Conservation (phyloP, 2,113 vertebrate species). For the Sprattus sprattus region DNA sequence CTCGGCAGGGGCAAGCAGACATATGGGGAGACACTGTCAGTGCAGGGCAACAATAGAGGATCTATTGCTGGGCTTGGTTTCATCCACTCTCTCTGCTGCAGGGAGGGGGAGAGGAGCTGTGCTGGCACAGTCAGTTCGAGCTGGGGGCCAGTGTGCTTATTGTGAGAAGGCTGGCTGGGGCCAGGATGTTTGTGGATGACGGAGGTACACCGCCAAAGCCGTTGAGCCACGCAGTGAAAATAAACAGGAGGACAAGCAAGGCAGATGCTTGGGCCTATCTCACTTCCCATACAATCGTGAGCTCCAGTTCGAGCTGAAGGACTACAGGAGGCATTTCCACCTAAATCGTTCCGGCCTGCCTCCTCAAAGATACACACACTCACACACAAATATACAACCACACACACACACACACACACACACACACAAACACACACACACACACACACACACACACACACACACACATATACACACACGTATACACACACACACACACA, state of each 20-base stretch:
- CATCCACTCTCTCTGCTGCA: constrained; percentile 33
- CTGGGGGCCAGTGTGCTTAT: not conserved
- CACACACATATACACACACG: constrained; percentile 57
- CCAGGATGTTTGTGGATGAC: constrained; percentile 51
- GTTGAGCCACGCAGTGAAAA: constrained; percentile 59
- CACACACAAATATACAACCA: constrained; percentile 34
- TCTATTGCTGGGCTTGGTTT: constrained; percentile 12
- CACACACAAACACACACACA: constrained; percentile 37
- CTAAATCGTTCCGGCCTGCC: constrained; percentile 49
- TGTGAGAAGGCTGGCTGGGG: constrained; percentile 22
- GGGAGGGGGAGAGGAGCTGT: not conserved
- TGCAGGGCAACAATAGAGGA: not conserved
- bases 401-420: constrained; percentile 67
- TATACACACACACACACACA: constrained; percentile 18
- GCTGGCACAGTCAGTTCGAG: not conserved
- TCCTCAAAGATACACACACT: not conserved
- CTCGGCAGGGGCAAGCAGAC: not conserved
- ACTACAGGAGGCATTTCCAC: not conserved
- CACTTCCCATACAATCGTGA: not conserved
- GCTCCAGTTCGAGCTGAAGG: not conserved
- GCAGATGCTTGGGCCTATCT: not conserved
- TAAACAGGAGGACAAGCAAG: constrained; percentile 47
- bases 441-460: constrained; percentile 68
- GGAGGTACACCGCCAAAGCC: constrained; percentile 35
- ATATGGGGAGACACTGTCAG: constrained; percentile 4